These are phyloP conservation scores for Phengaris arion DNA, from an alignment of 2,888 invertebrate species.

Conservation along the genomic window DNA sequence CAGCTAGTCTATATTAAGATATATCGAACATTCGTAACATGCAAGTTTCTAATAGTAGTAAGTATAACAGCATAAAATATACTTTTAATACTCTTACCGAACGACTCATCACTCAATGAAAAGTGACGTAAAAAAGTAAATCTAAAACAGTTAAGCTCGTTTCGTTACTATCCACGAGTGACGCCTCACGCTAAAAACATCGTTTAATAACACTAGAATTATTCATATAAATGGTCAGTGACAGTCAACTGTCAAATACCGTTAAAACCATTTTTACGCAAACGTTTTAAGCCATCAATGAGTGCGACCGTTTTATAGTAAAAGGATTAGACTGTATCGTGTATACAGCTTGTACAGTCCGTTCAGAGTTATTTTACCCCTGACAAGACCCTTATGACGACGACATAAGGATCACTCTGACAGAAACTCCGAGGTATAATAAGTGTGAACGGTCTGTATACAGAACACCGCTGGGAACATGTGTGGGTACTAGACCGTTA, in stretches of 20 bases:
- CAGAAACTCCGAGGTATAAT: no score
- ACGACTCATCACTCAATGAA: no score
- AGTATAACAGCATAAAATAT: no score
- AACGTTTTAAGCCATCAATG: background rate
- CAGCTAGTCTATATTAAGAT: no score
- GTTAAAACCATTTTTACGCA: background rate
- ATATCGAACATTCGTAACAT: no score
- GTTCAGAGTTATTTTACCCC: no score
- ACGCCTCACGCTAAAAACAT: background rate
- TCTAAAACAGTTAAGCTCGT: background rate
- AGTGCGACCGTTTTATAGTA: background rate
- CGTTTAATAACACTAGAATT: background rate
- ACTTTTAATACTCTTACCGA: no score
- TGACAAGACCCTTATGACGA: no score
- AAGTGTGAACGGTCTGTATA: background rate
- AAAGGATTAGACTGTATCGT: background rate
- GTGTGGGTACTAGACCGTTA: constrained; percentile 9
- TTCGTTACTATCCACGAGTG: no score
- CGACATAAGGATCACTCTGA: no score
- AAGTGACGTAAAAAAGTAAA: background rate
- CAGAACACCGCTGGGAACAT: constrained; percentile 12
- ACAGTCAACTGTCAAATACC: background rate
- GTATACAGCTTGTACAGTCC: no score
- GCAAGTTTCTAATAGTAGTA: no score
- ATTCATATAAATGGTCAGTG: background rate